Percentiles rank a stretch among this genome's conserved stretches.
Evolutionary conservation across 2,888 invertebrate genomes (phyloP).

Genomic region (Dichetophora obliterata): DNA sequence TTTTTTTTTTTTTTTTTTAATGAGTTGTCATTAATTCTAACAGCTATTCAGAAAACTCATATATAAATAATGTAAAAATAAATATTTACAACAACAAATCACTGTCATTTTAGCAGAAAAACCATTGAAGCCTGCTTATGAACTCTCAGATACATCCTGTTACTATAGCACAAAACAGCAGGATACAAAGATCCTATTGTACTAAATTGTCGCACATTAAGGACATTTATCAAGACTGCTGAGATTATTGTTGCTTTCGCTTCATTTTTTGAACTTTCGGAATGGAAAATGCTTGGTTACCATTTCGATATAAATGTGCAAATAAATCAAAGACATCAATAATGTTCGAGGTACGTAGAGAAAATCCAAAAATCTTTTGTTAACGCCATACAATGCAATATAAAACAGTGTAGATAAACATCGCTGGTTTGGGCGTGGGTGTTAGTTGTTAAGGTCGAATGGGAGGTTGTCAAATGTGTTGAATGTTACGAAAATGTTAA

Average conservation of each 20-base stretch:
- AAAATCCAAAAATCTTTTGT: slow-evolving; percentile 5
- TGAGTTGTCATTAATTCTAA: no score
- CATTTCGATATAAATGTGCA: slow-evolving; percentile 29
- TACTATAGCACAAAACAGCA: not conserved
- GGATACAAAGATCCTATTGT: not conserved
- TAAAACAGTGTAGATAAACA: not conserved
- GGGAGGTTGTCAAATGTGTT: not conserved
- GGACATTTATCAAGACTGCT: slow-evolving; percentile 21
- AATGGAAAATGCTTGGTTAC: not conserved
- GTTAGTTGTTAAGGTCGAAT: not conserved
- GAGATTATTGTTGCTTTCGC: not conserved
- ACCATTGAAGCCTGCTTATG: not conserved
- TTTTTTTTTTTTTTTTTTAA: no score
- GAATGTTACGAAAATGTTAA: slow-evolving; percentile 12
- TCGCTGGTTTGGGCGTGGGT: not conserved
- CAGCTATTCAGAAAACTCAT: no score
- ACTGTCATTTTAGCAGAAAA: not conserved
- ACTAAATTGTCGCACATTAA: slow-evolving; percentile 20
- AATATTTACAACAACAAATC: no score
- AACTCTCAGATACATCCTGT: not conserved
- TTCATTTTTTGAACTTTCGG: not conserved
- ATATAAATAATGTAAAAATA: no score
- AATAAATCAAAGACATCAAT: slow-evolving; percentile 32
- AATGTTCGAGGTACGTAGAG: not conserved
- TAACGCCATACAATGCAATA: not conserved